A percentile compares a stretch with the other conserved stretches of the same genome.
Evolutionary conservation across 1,140 invertebrate genomes (phyloP).

Genomic region (Euschistus heros): DNA sequence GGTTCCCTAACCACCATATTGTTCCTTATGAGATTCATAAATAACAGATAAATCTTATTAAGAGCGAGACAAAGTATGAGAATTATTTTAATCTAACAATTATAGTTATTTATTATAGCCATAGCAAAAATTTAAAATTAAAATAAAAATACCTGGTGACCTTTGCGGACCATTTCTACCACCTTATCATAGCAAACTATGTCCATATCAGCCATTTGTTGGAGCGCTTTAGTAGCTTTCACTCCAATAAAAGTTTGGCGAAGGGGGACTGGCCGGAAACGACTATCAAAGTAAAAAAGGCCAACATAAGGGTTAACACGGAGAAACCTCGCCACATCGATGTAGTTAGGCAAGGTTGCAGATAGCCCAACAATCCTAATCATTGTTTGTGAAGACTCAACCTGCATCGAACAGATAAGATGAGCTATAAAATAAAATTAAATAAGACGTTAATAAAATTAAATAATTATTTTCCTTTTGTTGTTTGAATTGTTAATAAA

Average conservation of each 20-base stretch:
- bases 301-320: constrained; percentile 86
- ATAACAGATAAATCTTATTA: no score
- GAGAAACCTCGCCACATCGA: constrained; percentile 91
- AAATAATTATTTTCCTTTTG: no score
- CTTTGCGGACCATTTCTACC: constrained; percentile 69
- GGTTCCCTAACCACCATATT: no score
- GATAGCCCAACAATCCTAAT: constrained; percentile 96
- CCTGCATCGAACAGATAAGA: constrained; percentile 38
- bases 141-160: constrained; percentile 59
- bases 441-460: no score
- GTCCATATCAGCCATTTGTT: constrained; percentile 82
- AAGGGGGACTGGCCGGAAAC: constrained; percentile 92
- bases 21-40: no score
- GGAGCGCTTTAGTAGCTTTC: constrained; percentile 62
- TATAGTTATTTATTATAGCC: no score
- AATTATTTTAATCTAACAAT: no score
- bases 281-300: constrained; percentile 93
- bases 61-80: no score
- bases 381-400: constrained; percentile 92
- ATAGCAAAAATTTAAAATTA: not conserved
- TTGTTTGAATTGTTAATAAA: no score
- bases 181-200: constrained; percentile 90
- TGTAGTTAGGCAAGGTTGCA: constrained; percentile 94
- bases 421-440: not conserved
- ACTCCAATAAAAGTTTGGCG: constrained; percentile 87